Evolutionary conservation across 1,140 invertebrate species (phyloP).

Genomic region (Euwallacea similis): DNA sequence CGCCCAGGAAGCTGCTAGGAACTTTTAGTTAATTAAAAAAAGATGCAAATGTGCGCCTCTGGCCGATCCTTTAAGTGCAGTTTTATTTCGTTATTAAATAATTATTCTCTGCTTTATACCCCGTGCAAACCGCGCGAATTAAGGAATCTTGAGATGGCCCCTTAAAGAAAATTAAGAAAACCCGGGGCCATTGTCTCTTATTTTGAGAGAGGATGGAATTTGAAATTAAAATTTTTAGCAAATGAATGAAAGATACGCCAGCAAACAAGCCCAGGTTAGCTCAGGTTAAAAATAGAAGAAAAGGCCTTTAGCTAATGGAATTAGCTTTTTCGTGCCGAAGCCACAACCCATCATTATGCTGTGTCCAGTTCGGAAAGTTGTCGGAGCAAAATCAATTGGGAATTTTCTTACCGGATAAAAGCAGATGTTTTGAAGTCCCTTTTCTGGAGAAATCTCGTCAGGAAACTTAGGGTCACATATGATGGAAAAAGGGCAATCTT

Average conservation of each 20-base stretch:
- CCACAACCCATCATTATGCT: neutral
- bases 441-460: constrained; percentile 4
- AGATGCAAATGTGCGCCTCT: constrained; percentile 29
- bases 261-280: too few relatives aligned
- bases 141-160: neutral
- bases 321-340: too few relatives aligned
- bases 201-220: too few relatives aligned
- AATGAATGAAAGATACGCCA: too few relatives aligned
- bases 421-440: neutral
- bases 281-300: too few relatives aligned
- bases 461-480: constrained; percentile 1
- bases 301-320: too few relatives aligned
- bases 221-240: too few relatives aligned
- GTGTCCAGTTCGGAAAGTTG: constrained; percentile 4
- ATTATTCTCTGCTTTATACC: constrained; percentile 4
- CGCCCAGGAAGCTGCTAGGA: constrained; percentile 17
- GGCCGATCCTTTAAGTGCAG: constrained; percentile 27
- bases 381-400: constrained; percentile 7
- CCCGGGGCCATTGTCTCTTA: neutral
- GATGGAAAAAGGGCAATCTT: constrained; percentile 6
- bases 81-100: constrained; percentile 29
- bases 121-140: constrained; percentile 10
- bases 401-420: constrained; percentile 10
- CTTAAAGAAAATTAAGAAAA: neutral
- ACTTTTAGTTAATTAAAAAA: constrained; percentile 36